phyloP scores from a whole-genome alignment of 2,888 invertebrate genomes.

The Isotomurus palustris region DNA sequence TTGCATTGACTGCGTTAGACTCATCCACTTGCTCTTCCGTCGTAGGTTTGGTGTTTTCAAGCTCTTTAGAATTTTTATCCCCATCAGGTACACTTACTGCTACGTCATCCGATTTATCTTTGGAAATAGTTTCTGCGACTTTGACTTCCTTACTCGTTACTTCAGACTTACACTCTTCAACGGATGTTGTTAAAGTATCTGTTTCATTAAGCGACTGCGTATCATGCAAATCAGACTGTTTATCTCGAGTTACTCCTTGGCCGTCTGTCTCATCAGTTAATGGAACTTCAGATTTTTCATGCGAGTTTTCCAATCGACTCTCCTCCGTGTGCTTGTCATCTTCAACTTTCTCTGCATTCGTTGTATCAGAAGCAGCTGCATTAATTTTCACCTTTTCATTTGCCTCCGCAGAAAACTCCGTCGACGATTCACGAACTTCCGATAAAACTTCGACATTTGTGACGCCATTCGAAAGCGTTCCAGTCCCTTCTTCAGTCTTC shows the following conservation, averaged over 20 bases:
- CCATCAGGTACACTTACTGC: not conserved
- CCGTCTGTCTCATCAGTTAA: too few species aligned
- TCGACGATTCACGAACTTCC: not conserved
- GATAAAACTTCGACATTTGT: not conserved
- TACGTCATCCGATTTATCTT: not conserved
- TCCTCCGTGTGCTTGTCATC: too few species aligned
- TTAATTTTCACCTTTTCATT: not conserved
- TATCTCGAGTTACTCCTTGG: too few species aligned
- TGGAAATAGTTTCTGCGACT: not conserved
- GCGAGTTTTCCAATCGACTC: too few species aligned
- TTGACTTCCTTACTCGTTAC: not conserved
- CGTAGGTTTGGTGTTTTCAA: not conserved
- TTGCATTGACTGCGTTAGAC: too few species aligned
- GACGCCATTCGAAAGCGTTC: not conserved
- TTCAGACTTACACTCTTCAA: too few species aligned
- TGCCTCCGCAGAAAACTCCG: not conserved
- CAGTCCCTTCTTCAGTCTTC: slow-evolving; percentile 8
- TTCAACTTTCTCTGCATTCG: not conserved
- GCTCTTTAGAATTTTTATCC: not conserved
- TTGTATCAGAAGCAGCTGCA: not conserved
- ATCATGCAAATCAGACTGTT: too few species aligned
- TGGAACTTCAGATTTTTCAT: too few species aligned
- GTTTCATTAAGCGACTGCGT: too few species aligned
- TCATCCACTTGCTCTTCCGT: not conserved
- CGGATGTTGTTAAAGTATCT: too few species aligned